phyloP scores from a whole-genome alignment of 2,113 vertebrate species.

The Zootoca vivipara region DNA sequence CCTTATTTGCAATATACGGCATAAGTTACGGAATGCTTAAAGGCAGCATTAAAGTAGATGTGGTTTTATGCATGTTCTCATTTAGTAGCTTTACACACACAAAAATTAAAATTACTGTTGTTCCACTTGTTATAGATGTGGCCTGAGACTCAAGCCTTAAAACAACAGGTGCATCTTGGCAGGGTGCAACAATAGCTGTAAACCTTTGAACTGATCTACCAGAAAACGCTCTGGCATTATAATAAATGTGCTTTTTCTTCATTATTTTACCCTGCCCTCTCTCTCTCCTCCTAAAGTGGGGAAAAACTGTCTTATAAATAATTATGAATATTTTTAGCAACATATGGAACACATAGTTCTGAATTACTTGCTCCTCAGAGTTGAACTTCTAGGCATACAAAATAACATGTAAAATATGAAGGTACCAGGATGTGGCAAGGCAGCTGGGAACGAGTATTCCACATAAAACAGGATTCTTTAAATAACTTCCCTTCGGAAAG shows the following conservation, averaged over 20 bases:
- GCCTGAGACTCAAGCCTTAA: constrained; percentile 49
- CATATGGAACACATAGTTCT: constrained; percentile 73
- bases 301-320: constrained; percentile 68
- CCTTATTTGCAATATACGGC: constrained; percentile 44
- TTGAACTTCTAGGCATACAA: constrained; percentile 76
- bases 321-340: constrained; percentile 64
- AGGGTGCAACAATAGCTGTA: constrained; percentile 28
- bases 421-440: constrained; percentile 66
- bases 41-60: constrained; percentile 36
- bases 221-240: not conserved
- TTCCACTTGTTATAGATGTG: not conserved
- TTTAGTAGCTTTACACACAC: constrained; percentile 2
- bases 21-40: constrained; percentile 44
- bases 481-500: constrained; percentile 54
- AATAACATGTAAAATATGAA: constrained; percentile 74
- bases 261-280: constrained; percentile 33
- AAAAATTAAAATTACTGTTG: not conserved
- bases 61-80: not conserved
- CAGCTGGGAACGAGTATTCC: constrained; percentile 68
- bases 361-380: constrained; percentile 71
- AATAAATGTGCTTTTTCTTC: constrained; percentile 71
- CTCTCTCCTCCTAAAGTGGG: constrained; percentile 49
- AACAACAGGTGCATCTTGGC: constrained; percentile 61
- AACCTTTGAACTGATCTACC: constrained; percentile 55
- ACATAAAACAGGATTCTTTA: constrained; percentile 63